Evolutionary conservation across 2,113 vertebrate genomes (phyloP), one percentile per base, ranked within the genome.

Genomic region (Rhinoptilus africanus): DNA sequence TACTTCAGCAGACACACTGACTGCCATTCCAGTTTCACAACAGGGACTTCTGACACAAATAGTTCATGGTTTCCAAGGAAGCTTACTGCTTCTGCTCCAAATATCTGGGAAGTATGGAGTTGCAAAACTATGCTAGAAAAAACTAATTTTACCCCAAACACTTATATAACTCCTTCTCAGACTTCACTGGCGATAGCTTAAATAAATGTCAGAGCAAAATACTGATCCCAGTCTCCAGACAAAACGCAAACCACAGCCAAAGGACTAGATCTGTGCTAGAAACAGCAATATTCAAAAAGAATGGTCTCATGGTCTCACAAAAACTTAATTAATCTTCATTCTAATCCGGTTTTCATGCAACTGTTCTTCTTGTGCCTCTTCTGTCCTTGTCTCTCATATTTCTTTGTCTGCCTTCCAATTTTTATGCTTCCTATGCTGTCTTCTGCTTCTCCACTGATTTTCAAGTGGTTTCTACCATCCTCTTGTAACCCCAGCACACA

Each of bases 41-140:
- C 13, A 87, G 51, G 26, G 34, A 72, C 62, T 79, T 79, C 62
- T 85, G 57, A 90, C 78, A 85, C 30, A 93, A 89, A 88, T 8
- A 82, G 39, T 68, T 91, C n/a, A 19, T 39, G 43, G 73, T 95
- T 95, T 91, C 94, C 91, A 95, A 91, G 66, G 81, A 95, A 91
- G 73, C 27, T 78, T 43, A 60, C 34, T 94, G 81, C 81, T 85
- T 89, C 50, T 59, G 37, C 30, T 89, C 89, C 86, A 96, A 96
- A 78, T 91, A 88, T 68, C 78, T 95, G 62, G 66, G 66, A 85
- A 92, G 45, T 10, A 75, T 69, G 62, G 53, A 95, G n/a, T 23
- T 79, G 57, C 20, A 91, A 94, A 92, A 78, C 66, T 72, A 81
- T 39, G 24, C 43, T 57, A 60, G 53, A 81, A 89, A 62, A 84